These are phyloP conservation scores for Lepeophtheirus salmonis DNA, from an alignment of 1,140 invertebrate species.

Conservation along the genomic window DNA sequence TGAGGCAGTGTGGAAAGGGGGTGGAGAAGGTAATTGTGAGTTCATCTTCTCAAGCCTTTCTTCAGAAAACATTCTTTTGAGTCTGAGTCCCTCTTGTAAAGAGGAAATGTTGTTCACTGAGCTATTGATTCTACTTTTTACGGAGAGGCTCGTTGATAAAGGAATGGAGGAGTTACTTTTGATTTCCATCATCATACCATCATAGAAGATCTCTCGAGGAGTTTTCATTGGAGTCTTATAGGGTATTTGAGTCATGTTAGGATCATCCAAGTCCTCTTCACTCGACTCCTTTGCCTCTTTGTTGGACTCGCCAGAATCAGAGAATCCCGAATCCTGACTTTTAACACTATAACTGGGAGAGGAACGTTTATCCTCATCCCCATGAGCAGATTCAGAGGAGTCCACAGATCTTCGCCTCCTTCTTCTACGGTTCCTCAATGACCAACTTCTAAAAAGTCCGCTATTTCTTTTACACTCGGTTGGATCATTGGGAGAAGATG, in stretches of 20 bases:
- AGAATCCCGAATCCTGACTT: conserved; percentile 13
- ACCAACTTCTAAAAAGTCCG: not conserved
- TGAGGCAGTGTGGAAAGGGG: not conserved
- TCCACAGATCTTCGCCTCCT: not conserved
- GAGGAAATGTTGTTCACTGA: conserved; percentile 4
- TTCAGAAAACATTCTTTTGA: not conserved
- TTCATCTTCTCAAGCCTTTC: not conserved
- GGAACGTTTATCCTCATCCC: conserved; percentile 9
- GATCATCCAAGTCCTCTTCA: not conserved
- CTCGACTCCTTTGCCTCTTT: not conserved
- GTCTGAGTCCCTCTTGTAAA: conserved; percentile 3
- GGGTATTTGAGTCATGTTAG: conserved; percentile 1
- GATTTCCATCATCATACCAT: not conserved
- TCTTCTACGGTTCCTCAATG: not conserved
- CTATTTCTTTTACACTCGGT: not conserved
- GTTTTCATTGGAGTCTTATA: not conserved
- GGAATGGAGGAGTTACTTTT: not conserved
- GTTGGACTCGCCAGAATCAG: conserved; percentile 7
- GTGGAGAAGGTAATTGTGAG: not conserved
- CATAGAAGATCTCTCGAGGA: not conserved
- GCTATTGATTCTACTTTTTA: conserved; percentile 2
- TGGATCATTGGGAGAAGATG: not conserved
- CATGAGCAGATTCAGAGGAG: not conserved
- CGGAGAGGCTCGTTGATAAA: not conserved
- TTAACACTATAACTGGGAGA: conserved; percentile 6